Evolutionary conservation across 2,113 vertebrate genomes (phyloP).

Genomic region (Odocoileus virginianus): DNA sequence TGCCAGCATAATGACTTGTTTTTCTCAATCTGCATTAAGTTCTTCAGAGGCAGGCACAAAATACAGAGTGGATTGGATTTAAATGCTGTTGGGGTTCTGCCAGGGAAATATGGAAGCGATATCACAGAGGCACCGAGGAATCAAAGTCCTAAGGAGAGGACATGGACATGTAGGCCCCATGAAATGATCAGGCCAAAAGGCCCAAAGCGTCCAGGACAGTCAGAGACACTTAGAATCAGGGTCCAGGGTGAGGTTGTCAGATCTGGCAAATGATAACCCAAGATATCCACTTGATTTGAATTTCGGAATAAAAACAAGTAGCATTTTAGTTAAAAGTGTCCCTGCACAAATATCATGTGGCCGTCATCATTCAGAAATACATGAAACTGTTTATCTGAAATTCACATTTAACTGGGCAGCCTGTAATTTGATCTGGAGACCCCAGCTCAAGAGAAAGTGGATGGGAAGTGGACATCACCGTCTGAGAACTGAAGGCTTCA

Average conservation of each 20-base stretch:
- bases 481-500: not conserved
- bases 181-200: not conserved
- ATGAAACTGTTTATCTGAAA: not conserved
- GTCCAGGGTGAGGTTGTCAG: not conserved
- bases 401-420: not conserved
- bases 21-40: not conserved
- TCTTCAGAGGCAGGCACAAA: not conserved
- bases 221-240: not conserved
- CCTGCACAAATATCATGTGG: not conserved
- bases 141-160: not conserved
- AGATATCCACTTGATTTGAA: not conserved
- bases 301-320: not conserved
- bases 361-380: not conserved
- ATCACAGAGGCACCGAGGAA: too few species aligned
- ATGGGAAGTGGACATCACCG: not conserved
- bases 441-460: not conserved
- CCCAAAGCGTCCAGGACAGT: not conserved
- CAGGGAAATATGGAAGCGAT: not conserved
- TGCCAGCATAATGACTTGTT: not conserved
- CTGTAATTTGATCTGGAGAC: not conserved
- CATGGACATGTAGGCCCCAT: rapidly evolving
- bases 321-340: not conserved
- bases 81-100: not conserved
- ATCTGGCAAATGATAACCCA: not conserved
- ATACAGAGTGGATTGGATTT: not conserved